These are phyloP conservation scores for Nothoprocta perdicaria DNA, from an alignment of 2,113 vertebrate species.

Conservation along the genomic window DNA sequence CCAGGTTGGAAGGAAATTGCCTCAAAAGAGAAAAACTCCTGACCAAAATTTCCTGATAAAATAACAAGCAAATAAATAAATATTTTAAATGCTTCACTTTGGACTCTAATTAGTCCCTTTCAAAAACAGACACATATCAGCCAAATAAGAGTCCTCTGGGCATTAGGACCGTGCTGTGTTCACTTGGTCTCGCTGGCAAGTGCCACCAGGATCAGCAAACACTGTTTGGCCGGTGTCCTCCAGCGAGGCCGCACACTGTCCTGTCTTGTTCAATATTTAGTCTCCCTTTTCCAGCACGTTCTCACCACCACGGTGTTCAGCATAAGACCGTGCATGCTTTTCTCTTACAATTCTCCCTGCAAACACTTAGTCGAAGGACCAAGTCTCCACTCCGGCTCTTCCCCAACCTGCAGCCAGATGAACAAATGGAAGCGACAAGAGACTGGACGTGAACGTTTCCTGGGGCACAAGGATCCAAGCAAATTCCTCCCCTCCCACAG, in stretches of 20 bases:
- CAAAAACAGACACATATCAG: not conserved
- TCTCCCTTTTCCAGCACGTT: not conserved
- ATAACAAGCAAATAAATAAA: not conserved
- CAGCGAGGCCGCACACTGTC: not conserved
- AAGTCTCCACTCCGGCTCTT: not conserved
- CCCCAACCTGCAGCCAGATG: not conserved
- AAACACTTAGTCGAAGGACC: not conserved
- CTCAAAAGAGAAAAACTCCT: not conserved
- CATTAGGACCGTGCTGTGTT: not conserved
- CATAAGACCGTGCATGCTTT: not conserved
- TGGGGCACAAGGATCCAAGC: fast-evolving
- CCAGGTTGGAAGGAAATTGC: not conserved
- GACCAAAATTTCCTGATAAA: conserved; percentile 19
- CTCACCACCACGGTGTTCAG: not conserved
- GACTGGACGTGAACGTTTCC: not conserved
- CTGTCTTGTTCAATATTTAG: not conserved
- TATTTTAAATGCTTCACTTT: not conserved
- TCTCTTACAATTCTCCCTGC: not conserved
- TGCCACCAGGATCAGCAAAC: not conserved
- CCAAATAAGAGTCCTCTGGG: not conserved
- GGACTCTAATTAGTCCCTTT: not conserved
- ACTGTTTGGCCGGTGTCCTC: not conserved
- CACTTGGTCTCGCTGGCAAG: not conserved
- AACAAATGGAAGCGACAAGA: not conserved
- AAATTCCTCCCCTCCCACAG: not conserved